Percentiles rank a stretch among this genome's conserved stretches.
Conservation (phyloP, 2,113 vertebrate species). For the Forbesichthys agassizii region DNA sequence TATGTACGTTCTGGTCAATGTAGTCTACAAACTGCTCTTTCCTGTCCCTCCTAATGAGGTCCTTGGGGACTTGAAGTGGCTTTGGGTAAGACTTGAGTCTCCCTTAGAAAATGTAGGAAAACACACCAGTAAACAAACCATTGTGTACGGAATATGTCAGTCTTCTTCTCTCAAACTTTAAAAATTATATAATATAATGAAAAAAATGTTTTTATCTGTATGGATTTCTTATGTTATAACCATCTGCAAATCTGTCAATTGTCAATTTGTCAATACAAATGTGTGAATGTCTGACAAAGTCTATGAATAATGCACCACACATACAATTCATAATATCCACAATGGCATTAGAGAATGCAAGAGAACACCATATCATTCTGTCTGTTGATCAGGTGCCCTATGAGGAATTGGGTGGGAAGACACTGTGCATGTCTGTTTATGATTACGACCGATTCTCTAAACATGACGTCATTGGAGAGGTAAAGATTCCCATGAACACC, state of each 20-base stretch:
- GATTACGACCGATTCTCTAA: conserved; percentile 99
- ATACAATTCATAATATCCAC: too few species aligned
- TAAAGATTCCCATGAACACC: conserved; percentile 94
- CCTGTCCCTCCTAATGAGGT: conserved; percentile 61
- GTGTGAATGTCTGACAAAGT: too few species aligned
- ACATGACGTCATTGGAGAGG: conserved; percentile 95
- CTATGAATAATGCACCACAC: too few species aligned
- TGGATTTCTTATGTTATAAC: too few species aligned
- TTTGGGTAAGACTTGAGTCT: conserved; percentile 27
- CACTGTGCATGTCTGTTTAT: conserved; percentile 91
- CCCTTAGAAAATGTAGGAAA: conserved; percentile 23
- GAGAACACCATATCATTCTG: not conserved
- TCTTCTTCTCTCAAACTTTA: not conserved
- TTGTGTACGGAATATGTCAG: not conserved
- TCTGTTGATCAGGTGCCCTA: conserved; percentile 85
- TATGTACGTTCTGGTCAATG: conserved; percentile 10
- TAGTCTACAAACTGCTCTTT: conserved; percentile 36
- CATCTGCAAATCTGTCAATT: too few species aligned
- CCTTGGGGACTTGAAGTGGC: conserved; percentile 47
- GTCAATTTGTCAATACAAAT: too few species aligned
- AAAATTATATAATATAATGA: too few species aligned
- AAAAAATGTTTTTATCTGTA: too few species aligned
- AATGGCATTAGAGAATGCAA: not conserved
- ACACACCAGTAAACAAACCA: not conserved
- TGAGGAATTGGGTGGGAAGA: conserved; percentile 95